Evolutionary conservation across 2,113 vertebrate genomes (phyloP).

Genomic region (Glareola pratincola): DNA sequence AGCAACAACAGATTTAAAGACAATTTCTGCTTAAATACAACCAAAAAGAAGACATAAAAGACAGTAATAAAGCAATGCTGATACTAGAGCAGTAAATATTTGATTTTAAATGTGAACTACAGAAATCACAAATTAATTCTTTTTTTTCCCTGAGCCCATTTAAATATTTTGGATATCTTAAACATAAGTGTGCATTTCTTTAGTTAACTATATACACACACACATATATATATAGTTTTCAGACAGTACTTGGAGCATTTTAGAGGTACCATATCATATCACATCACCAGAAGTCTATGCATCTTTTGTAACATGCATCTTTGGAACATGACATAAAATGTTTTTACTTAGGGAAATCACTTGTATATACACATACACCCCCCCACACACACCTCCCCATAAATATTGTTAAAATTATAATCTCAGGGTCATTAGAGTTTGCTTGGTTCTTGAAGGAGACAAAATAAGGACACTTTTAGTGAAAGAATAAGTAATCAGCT

Average conservation of each 20-base stretch:
- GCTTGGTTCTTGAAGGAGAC: not conserved
- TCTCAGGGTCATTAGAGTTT: not conserved
- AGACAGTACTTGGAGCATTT: not conserved
- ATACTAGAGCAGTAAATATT: not conserved
- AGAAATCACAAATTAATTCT: not conserved
- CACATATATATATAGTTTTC: not conserved
- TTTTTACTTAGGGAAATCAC: not conserved
- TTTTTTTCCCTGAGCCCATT: not conserved
- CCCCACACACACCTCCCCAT: too few relatives aligned
- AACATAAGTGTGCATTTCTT: not conserved
- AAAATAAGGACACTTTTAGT: not conserved
- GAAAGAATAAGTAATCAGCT: not conserved
- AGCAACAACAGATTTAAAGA: not conserved
- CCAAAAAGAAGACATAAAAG: not conserved
- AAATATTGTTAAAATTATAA: not conserved
- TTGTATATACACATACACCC: not conserved
- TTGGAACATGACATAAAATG: not conserved
- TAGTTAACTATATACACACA: not conserved
- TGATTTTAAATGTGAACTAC: not conserved
- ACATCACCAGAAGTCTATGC: rapidly evolving
- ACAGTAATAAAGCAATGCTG: not conserved
- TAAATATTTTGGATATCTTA: not conserved
- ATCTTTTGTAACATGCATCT: not conserved
- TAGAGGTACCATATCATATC: not conserved
- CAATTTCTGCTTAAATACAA: not conserved